Evolutionary conservation across 2,113 vertebrate genomes (phyloP).

Genomic region (Gobio gobio): DNA sequence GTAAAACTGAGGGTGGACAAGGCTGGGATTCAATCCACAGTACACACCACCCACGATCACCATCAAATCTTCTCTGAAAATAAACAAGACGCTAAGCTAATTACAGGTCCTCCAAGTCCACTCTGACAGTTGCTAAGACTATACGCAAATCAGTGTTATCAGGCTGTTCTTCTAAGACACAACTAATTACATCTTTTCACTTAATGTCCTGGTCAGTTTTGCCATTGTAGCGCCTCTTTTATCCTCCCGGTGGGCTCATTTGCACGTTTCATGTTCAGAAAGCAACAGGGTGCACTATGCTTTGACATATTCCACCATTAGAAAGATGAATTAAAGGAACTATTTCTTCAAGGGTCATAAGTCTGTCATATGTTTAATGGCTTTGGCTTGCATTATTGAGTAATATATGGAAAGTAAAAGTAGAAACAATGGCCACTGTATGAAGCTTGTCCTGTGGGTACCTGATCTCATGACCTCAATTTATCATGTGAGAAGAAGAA

Average conservation of each 20-base stretch:
- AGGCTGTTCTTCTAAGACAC: conserved; percentile 28
- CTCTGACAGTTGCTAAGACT: conserved; percentile 48
- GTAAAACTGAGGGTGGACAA: conserved; percentile 36
- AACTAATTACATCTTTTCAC: conserved; percentile 54
- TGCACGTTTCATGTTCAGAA: conserved; percentile 18
- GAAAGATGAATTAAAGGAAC: conserved; percentile 3
- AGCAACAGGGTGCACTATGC: conserved; percentile 12
- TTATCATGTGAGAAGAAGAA: conserved; percentile 31
- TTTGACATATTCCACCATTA: conserved; percentile 11
- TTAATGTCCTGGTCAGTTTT: conserved; percentile 40
- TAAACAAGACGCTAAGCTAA: conserved; percentile 48
- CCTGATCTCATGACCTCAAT: background rate
- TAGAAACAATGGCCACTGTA: conserved; percentile 41
- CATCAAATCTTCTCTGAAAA: conserved; percentile 35
- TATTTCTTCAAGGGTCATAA: conserved; percentile 13
- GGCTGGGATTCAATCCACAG: conserved; percentile 24
- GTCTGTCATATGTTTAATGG: background rate
- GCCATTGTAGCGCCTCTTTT: background rate
- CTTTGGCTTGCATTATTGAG: conserved; percentile 5
- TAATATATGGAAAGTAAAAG: background rate
- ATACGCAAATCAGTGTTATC: conserved; percentile 44
- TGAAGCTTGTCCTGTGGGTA: conserved; percentile 4
- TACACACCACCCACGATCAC: conserved; percentile 44
- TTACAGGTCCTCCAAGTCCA: conserved; percentile 47
- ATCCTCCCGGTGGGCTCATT: background rate